phyloP scores from a whole-genome alignment of 1,140 invertebrate species.

The Physella acuta region DNA sequence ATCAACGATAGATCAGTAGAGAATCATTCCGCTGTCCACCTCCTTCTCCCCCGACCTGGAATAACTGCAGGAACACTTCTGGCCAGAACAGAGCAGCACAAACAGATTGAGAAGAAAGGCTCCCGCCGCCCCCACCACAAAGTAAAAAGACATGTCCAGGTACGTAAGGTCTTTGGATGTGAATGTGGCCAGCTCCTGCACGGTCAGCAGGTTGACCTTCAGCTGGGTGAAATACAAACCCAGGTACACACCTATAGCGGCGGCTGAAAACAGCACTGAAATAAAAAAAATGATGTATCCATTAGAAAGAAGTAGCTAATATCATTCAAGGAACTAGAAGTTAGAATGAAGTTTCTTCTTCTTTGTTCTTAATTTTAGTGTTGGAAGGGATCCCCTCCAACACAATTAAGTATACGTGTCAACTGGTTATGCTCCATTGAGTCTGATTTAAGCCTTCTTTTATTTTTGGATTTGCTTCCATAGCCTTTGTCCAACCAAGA shows the following conservation, averaged over 20 bases:
- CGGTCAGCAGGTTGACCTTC: constrained; percentile 75
- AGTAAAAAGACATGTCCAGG: constrained; percentile 79
- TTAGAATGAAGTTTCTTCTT: too few relatives aligned
- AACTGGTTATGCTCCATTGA: too few relatives aligned
- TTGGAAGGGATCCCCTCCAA: too few relatives aligned
- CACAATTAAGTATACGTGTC: too few relatives aligned
- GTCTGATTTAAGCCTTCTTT: too few relatives aligned
- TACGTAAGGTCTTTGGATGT: constrained; percentile 70
- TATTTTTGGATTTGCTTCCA: too few relatives aligned
- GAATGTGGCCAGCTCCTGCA: constrained; percentile 73
- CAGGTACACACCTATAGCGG: constrained; percentile 73
- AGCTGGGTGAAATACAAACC: constrained; percentile 75
- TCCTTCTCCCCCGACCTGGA: constrained; percentile 44
- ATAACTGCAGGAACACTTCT: constrained; percentile 41
- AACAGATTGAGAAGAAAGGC: constrained; percentile 76
- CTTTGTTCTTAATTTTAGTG: too few relatives aligned
- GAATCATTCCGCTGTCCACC: constrained; percentile 52
- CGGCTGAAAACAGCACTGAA: constrained; percentile 72
- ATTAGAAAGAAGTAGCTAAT: too few relatives aligned
- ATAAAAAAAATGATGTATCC: too few relatives aligned
- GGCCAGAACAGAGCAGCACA: constrained; percentile 67
- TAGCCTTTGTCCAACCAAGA: too few relatives aligned
- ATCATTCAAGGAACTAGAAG: too few relatives aligned
- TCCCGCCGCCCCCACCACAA: constrained; percentile 73
- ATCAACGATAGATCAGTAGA: constrained; percentile 47